phyloP scores from a whole-genome alignment of 2,888 invertebrate genomes.

The Macroteleia sp. region DNA sequence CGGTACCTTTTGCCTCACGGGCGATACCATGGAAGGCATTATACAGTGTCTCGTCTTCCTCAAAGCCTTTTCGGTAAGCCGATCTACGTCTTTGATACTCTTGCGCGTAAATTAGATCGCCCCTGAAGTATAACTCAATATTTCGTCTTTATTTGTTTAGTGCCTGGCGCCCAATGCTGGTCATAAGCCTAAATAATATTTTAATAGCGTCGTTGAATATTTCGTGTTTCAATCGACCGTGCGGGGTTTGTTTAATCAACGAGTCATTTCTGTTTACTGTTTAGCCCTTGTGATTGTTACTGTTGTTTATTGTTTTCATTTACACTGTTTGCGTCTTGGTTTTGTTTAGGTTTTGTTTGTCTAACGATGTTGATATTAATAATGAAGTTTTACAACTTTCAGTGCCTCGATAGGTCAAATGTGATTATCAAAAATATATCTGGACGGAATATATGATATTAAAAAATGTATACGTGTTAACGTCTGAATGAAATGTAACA shows the following conservation, averaged over 20 bases:
- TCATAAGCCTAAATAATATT: background rate
- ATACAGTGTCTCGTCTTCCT: constrained; percentile 96
- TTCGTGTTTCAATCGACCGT: constrained; percentile 2
- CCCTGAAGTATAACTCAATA: constrained; percentile 2
- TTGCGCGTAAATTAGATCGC: constrained; percentile 44
- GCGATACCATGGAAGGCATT: constrained; percentile 96
- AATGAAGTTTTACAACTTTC: constrained; percentile 2
- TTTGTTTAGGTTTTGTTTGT: background rate
- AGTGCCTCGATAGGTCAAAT: constrained; percentile 27
- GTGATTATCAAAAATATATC: constrained; percentile 27
- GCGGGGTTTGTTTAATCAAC: constrained; percentile 4
- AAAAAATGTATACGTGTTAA: constrained; percentile 1
- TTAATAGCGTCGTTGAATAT: background rate
- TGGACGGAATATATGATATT: constrained; percentile 29
- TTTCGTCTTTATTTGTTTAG: constrained; percentile 16
- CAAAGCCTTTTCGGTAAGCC: constrained; percentile 95
- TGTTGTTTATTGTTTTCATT: no score
- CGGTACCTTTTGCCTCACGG: constrained; percentile 94
- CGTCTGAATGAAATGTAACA: background rate
- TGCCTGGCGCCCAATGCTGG: background rate
- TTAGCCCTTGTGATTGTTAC: background rate
- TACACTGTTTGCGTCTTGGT: background rate
- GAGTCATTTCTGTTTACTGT: constrained; percentile 1
- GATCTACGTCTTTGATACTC: constrained; percentile 62
- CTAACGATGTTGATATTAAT: background rate